Conservation (phyloP, 2,888 invertebrate genomes). For the Actias luna region DNA sequence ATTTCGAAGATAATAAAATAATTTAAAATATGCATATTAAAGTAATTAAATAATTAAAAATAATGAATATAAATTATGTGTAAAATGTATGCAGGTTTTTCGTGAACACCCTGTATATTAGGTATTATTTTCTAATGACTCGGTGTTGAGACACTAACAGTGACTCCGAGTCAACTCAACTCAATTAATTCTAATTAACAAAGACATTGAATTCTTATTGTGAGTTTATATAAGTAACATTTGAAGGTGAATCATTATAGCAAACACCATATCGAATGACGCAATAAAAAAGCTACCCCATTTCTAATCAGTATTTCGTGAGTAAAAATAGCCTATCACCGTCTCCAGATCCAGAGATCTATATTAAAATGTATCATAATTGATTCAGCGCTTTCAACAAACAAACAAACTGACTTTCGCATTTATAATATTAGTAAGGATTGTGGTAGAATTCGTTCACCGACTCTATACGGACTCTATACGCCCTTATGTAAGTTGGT, state of each 20-base stretch:
- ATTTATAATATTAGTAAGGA: no score
- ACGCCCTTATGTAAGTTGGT: background rate
- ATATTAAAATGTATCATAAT: no score
- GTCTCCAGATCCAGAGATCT: no score
- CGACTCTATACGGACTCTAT: background rate
- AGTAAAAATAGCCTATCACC: no score
- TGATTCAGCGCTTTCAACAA: no score
- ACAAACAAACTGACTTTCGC: no score
- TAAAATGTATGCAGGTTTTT: background rate
- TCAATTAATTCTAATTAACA: background rate
- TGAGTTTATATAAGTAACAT: background rate
- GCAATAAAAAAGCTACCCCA: no score
- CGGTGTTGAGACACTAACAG: background rate
- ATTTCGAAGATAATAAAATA: no score
- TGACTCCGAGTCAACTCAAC: background rate
- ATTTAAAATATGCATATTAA: background rate
- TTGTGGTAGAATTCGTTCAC: no score
- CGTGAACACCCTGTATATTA: background rate
- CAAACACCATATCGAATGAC: no score
- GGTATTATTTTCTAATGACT: slow-evolving; percentile 1
- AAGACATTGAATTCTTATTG: background rate
- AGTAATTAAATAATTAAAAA: background rate
- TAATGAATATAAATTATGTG: background rate
- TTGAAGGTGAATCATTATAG: background rate
- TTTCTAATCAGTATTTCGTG: no score